Evolutionary conservation across 2,113 vertebrate species (phyloP), one percentile per base, ranked within the genome.

Genomic region (Cisticola juncidis): DNA sequence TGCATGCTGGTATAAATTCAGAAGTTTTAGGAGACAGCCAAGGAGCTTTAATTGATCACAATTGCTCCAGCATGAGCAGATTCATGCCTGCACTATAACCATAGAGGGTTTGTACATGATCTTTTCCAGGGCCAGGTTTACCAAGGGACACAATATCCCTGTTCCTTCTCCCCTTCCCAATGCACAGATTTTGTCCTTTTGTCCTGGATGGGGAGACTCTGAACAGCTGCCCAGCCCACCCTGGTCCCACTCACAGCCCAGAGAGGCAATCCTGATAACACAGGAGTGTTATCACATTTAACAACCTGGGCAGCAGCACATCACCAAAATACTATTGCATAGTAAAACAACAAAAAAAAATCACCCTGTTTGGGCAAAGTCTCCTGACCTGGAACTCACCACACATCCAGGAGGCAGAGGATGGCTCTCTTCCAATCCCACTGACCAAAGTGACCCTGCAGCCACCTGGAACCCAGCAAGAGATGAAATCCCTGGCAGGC

Each of bases 361-460:
- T 7, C 57, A 70, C 44, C 44, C 54, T 47, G 17, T 14, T 51
- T 21, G 51, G 62, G 50, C 73, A 61, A 80, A 81, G 53, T 24
- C 69, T 73, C 42, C 36, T 21, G 38, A 65, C 14, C 62, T 47
- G 38, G 44, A 82, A 91, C 92, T 96, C 92, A 94, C 82, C 81
- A 45, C 58, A 68, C 36, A 26, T n/a, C 44, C 44, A 66, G 72
- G 47, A 82, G 72, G 85, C 64, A 88, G 74, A 58, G 14, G 21
- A 87, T 58, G 90, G 88, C 88, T 82, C 70, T 69, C 36, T 77
- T 86, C 94, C 82, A 93, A 28, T 50, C 68, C 68, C 4, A 2
- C 88, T 90, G 90, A 73, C 94, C 88, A 91, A 57, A 88, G 70
- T 54, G 71, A 92, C 90, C 62, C 89, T 82, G 82, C 62, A 88